These are phyloP conservation scores for Macaria liturata DNA, from an alignment of 2,888 invertebrate genomes.

Conservation along the genomic window DNA sequence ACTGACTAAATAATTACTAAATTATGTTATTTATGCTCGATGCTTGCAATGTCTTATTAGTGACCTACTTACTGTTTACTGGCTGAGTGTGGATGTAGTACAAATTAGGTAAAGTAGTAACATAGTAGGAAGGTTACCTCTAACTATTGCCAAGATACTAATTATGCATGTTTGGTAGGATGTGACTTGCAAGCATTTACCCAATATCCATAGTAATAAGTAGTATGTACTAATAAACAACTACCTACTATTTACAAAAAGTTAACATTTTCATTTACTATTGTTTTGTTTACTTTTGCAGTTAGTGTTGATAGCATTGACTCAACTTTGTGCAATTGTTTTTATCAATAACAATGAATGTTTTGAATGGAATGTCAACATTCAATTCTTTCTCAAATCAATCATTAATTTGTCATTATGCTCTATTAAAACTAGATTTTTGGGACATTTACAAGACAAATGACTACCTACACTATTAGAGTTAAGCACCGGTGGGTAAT, in stretches of 20 bases:
- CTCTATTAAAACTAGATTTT: conserved; percentile 27
- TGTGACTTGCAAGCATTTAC: background rate
- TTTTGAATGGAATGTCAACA: conserved; percentile 31
- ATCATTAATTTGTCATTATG: conserved; percentile 26
- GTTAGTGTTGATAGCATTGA: conserved; percentile 19
- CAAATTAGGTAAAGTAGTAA: too few species aligned
- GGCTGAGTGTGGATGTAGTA: too few species aligned
- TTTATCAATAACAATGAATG: conserved; percentile 36
- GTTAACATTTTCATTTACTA: conserved; percentile 8
- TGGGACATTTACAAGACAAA: conserved; percentile 38
- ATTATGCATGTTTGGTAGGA: background rate
- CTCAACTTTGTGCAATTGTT: conserved; percentile 33
- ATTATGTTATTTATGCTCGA: too few species aligned
- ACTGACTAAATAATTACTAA: too few species aligned
- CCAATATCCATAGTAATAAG: conserved; percentile 1
- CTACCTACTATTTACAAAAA: conserved; percentile 1
- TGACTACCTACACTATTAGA: conserved; percentile 35
- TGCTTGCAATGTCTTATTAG: too few species aligned
- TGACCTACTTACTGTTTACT: too few species aligned
- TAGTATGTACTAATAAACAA: background rate
- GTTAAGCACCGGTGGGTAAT: conserved; percentile 35
- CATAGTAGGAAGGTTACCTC: too few species aligned
- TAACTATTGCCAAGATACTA: background rate
- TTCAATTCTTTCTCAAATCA: conserved; percentile 27
- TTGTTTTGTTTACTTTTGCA: conserved; percentile 31